Percentiles rank a stretch among this genome's conserved stretches.
phyloP scores from a whole-genome alignment of 1,140 invertebrate genomes.

The Hyles vespertilio region DNA sequence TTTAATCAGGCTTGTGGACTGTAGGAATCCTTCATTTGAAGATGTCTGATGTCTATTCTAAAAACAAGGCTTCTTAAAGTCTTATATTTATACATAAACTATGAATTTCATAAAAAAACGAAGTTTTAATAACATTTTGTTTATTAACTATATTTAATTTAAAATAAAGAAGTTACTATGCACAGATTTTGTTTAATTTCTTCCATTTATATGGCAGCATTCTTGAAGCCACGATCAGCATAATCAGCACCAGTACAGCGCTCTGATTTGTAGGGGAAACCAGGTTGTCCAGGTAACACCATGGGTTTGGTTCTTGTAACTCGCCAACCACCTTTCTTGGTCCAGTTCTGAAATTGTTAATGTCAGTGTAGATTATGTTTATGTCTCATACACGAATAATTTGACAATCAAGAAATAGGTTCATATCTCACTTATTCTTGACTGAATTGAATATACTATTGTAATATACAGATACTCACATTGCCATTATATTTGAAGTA shows the following conservation, averaged over 20 bases:
- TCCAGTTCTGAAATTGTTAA: conserved; percentile 79
- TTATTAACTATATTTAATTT: no score
- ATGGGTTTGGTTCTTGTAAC: conserved; percentile 70
- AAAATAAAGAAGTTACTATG: no score
- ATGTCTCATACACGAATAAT: no score
- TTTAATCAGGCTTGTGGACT: neutral
- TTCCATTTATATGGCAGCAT: conserved; percentile 72
- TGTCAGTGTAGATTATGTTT: no score
- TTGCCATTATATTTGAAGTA: conserved; percentile 88
- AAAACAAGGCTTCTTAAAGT: no score
- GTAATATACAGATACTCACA: conserved; percentile 72
- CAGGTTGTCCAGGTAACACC: conserved; percentile 80
- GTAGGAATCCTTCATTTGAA: no score
- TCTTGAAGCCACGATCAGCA: conserved; percentile 81
- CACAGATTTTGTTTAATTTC: neutral
- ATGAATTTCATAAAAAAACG: no score
- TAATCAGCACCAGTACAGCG: conserved; percentile 78
- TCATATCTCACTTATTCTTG: no score
- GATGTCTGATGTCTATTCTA: no score
- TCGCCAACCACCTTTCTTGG: conserved; percentile 81
- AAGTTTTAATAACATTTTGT: no score
- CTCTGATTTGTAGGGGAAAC: conserved; percentile 78
- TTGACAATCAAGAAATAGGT: no score
- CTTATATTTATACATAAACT: no score
- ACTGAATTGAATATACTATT: neutral